Evolutionary conservation across 2,888 invertebrate species (phyloP), one percentile per base, ranked within the genome.

Genomic region (Xestia c-nigrum): DNA sequence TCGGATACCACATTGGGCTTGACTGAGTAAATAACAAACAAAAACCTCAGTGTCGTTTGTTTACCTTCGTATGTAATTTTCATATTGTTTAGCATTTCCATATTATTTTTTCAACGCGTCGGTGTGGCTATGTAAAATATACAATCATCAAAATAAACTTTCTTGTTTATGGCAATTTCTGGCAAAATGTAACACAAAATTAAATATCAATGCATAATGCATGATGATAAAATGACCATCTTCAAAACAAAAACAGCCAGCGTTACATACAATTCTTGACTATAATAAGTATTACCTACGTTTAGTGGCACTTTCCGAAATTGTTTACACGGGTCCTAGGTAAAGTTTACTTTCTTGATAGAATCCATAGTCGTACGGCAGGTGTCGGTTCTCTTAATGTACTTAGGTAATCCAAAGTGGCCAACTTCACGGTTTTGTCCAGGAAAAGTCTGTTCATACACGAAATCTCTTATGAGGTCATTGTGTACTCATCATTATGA

Each of bases 291-390:
- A 50, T 76, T 12, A 65, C 43, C 76, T 52, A 66, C 57, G 64
- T 82, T 74, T 72, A 69, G 77, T 85, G 67, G 83, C 89, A 88
- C 87, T 90, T 80, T 73, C 76, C 80, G 78, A 87, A 87, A 90
- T 89, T 91, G 89, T 91, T 89, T 89, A 85, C 84, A 72, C 83
- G 68, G 82, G 78, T 83, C 85, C 87, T 88, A 81, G 82, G 84
- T 86, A 88, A 90, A 88, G 89, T 88, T 90, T 88, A 81, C 82
- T 85, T 84, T 89, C 83, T 85, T 90, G 83, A 89, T 89, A 86
- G 85, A 88, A 88, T 85, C 79, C 78, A 81, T 78, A 81, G 72
- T 64, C 72, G 76, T 74, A 72, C 77, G 65, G 57, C 12, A 61
- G 63, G 70, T 65, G 68, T 72, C 43, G 38, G 67, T 83, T 74